Base-by-base conservation (phyloP, 2,113 vertebrate species). In the Sigmodon hispidus region DNA sequence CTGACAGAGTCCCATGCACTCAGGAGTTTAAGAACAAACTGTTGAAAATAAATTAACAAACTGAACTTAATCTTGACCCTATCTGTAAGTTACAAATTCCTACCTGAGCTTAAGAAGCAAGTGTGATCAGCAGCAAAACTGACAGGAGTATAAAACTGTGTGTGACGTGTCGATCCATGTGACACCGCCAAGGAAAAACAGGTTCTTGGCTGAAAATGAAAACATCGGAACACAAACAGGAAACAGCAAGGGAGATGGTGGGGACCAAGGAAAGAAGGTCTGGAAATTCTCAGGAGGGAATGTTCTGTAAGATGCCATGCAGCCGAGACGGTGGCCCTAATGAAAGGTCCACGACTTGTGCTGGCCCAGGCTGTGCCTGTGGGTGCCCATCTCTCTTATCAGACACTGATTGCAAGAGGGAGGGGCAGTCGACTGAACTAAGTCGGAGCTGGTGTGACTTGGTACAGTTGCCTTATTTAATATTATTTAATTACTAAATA, bases 401-500 rank as follows among this genome's bases (percentile, higher is more conserved):
- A 97, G 92, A 61, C 92, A 31, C 80, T 91, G 97, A 98, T 98
- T 97, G 97, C 52, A 90, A 90, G 55, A 95, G 72, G 91, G 94
- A 98, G 96, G 93, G 96, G 94, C 36, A n/a, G 31, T 87, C 31
- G 75, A 88, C 79, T 90, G 91, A 91, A 95, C 92, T 48, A 81
- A 79, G 95, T 92, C 90, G 94, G 89, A 67, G 89, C 88, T 90
- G 87, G 93, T 94, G 61, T 73, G 93, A 93, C 52, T 84, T 96
- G 93, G 85, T 97, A 92, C 95, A 88, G 91, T 73, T 94, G 90
- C 97, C 69, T 97, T 29, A 16, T 89, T 97, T 95, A 91, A 95
- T 96, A 94, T 72, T 84, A 89, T 94, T 97, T 98, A 89, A 97
- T 98, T 97, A 96, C 96, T 97, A 97, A 95, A 97, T 98, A 97